Base-by-base conservation (phyloP, 2,888 invertebrate genomes). In the Athrips mouffetella region DNA sequence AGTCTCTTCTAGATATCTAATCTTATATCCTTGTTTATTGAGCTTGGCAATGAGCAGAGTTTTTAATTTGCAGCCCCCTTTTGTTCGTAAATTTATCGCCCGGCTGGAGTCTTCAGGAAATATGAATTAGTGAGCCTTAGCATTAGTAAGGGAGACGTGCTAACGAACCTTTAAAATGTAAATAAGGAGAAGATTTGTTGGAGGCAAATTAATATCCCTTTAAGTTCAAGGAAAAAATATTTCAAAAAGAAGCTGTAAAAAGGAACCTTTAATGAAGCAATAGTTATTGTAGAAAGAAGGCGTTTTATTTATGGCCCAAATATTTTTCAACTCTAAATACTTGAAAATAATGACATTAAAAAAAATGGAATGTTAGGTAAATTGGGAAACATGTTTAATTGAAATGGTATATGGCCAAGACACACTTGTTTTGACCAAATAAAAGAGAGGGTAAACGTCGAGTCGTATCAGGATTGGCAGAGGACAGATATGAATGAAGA, bases 41-140 rank as follows among this genome's bases (percentile, higher is more conserved):
- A 63, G 66, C 73, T 70, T 71, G 71, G 73, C 67, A 69, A 67
- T 65, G 71, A 67, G 63, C 73, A 58, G 66, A 70, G 73, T 84
- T 85, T 85, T 85, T 84, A 85, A 85, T 84, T 86, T 83, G 75
- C 73, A 68, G 67, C 71, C 77, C 78, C 74, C 75, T 74, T 35
- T 80, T 77, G 81, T 79, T 65, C 69, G 70, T 71, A 67, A 81
- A 82, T 82, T 85, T 78, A 69, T 73, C 75, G 78, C 76, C 52
- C 70, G 72, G 76, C 65, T 75, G 77, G 72, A 76, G 68, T 76
- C 77, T 78, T 75, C 72, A 67, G 71, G 76, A 84, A 81, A 80
- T 84, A 83, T 82, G 80, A 84, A 85, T 84, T 81, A 83, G 78
- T 69, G 71, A 71, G 70, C 68, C 74, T 65, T 59, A 71, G 70